Conservation (phyloP, 1,140 invertebrate species). For the Octopus sinensis region DNA sequence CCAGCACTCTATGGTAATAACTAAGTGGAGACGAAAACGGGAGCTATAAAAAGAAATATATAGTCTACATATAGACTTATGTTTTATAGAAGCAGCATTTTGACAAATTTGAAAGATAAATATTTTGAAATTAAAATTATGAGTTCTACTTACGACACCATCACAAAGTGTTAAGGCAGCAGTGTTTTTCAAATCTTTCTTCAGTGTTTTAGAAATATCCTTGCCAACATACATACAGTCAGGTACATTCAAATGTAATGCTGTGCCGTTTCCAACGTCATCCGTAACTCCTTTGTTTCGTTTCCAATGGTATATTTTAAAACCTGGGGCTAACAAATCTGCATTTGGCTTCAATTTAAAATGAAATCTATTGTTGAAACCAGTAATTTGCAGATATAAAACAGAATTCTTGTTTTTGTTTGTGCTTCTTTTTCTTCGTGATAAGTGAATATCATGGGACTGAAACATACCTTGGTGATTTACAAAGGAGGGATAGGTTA, state of each 20-base stretch:
- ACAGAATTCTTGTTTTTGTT: neutral
- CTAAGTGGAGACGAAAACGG: too few species aligned
- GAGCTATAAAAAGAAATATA: too few species aligned
- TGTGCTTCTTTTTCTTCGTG: constrained; percentile 6
- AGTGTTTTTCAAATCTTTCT: constrained; percentile 21
- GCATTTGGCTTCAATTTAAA: constrained; percentile 31
- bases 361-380: constrained; percentile 32
- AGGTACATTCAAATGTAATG: constrained; percentile 11
- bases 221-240: constrained; percentile 17
- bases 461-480: constrained; percentile 21
- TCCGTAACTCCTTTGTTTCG: constrained; percentile 13
- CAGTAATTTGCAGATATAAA: constrained; percentile 32
- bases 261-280: constrained; percentile 1
- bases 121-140: neutral
- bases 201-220: constrained; percentile 26
- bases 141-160: constrained; percentile 32
- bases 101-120: neutral
- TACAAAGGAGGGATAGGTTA: constrained; percentile 27
- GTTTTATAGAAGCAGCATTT: too few species aligned
- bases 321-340: constrained; percentile 37
- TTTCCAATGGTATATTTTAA: constrained; percentile 34
- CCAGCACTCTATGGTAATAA: too few species aligned
- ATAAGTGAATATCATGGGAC: constrained; percentile 20
- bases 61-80: too few species aligned
- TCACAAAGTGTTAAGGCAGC: constrained; percentile 32